Conservation (phyloP, 2,797 vertebrate genomes). For the Gambusia yucatana region DNA sequence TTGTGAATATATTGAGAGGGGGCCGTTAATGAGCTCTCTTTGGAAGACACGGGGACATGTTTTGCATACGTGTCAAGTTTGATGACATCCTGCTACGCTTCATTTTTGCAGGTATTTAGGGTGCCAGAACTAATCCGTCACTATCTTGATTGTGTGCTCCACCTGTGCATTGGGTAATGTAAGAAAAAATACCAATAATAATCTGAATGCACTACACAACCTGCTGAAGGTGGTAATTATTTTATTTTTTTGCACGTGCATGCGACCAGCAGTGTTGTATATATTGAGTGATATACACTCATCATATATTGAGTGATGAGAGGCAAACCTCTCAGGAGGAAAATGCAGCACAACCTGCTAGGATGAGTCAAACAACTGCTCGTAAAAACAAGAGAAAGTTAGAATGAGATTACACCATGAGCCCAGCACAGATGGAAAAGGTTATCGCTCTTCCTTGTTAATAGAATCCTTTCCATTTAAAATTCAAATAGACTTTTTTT, state of each 20-base stretch:
- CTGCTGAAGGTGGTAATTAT: neutral
- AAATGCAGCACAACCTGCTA: constrained; percentile 20
- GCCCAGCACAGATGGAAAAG: constrained; percentile 36
- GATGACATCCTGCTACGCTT: constrained; percentile 38
- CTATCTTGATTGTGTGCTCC: constrained; percentile 29
- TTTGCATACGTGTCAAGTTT: constrained; percentile 57
- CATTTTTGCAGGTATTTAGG: constrained; percentile 23
- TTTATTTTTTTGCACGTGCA: neutral
- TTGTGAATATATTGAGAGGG: constrained; percentile 51
- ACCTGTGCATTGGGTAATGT: constrained; percentile 28
- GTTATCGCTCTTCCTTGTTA: constrained; percentile 59
- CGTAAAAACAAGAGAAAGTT: constrained; percentile 30
- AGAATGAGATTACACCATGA: constrained; percentile 38
- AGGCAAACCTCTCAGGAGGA: constrained; percentile 28
- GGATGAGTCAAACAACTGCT: constrained; percentile 22
- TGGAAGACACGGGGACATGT: constrained; percentile 36
- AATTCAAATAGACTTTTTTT: constrained; percentile 57
- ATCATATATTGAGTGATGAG: constrained; percentile 13
- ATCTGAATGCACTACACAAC: constrained; percentile 28
- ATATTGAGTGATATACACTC: neutral
- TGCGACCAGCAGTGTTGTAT: constrained; percentile 11
- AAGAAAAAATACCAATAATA: constrained; percentile 3
- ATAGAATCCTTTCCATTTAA: constrained; percentile 60
- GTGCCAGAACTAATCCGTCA: constrained; percentile 49
- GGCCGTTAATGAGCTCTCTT: constrained; percentile 54